phyloP scores from a whole-genome alignment of 2,888 invertebrate genomes.

The Esperia sulphurella region DNA sequence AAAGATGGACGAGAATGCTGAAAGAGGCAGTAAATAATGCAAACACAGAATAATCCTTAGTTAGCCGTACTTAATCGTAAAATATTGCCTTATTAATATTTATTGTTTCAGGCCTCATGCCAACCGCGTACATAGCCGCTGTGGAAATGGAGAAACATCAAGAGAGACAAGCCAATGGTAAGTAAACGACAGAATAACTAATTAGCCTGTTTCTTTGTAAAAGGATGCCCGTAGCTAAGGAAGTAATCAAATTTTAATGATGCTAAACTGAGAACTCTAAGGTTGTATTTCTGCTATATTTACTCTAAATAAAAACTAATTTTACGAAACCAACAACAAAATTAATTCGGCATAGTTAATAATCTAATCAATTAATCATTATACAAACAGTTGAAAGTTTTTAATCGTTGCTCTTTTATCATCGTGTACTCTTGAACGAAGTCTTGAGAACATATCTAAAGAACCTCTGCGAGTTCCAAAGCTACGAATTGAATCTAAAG shows the following conservation, averaged over 20 bases:
- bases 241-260: neutral
- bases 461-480: neutral
- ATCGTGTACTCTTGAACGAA: no score
- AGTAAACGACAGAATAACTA: conserved; percentile 17
- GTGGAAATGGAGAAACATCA: conserved; percentile 60
- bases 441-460: no score
- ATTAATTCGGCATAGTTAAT: no score
- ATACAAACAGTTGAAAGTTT: no score
- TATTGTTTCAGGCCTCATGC: conserved; percentile 55
- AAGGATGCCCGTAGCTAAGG: neutral
- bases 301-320: no score
- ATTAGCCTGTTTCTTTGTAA: neutral
- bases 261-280: no score
- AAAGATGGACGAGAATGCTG: no score
- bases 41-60: neutral
- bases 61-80: no score
- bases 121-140: conserved; percentile 52
- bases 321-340: no score
- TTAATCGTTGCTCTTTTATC: no score
- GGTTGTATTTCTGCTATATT: no score
- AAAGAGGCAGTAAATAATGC: neutral
- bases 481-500: neutral
- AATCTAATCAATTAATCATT: no score
- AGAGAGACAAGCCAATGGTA: conserved; percentile 54
- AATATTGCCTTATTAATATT: neutral